A percentile compares a stretch with the other conserved stretches of the same genome.
Conservation (phyloP, 2,113 vertebrate species). For the Peromyscus leucopus region DNA sequence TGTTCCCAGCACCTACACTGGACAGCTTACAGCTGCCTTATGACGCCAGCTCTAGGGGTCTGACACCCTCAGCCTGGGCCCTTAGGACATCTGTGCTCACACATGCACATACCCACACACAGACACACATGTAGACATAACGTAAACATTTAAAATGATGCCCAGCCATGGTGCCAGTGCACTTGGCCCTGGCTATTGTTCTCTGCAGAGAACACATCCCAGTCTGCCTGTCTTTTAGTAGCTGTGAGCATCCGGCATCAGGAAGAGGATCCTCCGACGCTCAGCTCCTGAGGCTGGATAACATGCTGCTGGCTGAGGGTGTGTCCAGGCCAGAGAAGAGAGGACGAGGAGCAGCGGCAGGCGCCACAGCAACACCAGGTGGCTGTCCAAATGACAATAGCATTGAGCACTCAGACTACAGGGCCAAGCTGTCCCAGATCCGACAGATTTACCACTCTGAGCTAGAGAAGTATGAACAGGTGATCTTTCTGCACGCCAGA, state of each 20-base stretch:
- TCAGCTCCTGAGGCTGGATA: constrained; percentile 88
- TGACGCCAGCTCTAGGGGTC: neutral
- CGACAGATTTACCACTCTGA: constrained; percentile 96
- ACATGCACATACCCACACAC: neutral
- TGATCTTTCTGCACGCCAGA: constrained; percentile 77
- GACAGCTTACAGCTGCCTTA: neutral
- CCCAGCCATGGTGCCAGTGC: neutral
- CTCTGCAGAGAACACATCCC: neutral
- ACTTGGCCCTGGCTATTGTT: neutral
- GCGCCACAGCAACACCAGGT: constrained; percentile 91
- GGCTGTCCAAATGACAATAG: constrained; percentile 94
- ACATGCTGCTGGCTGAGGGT: constrained; percentile 95
- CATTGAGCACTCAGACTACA: constrained; percentile 95
- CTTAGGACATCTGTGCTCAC: neutral
- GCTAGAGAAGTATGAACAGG: constrained; percentile 97
- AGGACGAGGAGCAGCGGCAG: constrained; percentile 80
- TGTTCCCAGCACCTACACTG: neutral
- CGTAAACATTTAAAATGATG: neutral
- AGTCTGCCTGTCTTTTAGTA: neutral
- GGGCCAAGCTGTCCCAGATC: constrained; percentile 94
- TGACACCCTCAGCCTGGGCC: neutral
- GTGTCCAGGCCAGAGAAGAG: constrained; percentile 95
- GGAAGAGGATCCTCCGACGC: constrained; percentile 94
- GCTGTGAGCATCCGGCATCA: constrained; percentile 91
- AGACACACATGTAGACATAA: neutral